These are phyloP conservation scores for Augochlorella aurata DNA, from an alignment of 2,888 invertebrate species.

Conservation along the genomic window DNA sequence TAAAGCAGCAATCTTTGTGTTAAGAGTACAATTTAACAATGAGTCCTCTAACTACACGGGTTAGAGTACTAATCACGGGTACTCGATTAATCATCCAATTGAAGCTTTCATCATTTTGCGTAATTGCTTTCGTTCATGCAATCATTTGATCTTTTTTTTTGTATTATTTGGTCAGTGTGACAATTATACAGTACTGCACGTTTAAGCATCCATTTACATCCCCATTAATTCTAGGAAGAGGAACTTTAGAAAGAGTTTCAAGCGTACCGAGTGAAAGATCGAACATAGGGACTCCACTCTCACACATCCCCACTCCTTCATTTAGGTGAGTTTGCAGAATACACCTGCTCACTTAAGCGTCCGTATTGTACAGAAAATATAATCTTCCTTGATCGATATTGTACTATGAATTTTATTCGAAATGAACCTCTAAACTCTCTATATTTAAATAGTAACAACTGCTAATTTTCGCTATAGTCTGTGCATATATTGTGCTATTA, in stretches of 20 bases:
- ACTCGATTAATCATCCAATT: neutral
- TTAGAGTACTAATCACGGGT: neutral
- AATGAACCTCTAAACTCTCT: neutral
- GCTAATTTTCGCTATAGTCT: neutral
- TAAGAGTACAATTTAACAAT: neutral
- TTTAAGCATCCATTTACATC: no score
- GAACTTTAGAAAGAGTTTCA: no score
- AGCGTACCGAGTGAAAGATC: no score
- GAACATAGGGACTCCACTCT: no score
- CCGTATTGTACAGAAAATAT: neutral
- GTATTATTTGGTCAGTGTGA: neutral
- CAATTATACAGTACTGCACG: neutral
- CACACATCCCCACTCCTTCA: no score
- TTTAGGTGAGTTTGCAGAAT: no score
- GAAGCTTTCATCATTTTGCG: neutral
- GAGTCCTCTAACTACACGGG: neutral
- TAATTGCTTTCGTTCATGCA: neutral
- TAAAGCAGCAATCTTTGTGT: conserved; percentile 1
- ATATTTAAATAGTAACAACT: neutral
- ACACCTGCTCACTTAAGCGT: no score
- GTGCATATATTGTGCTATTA: neutral
- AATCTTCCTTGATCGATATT: neutral
- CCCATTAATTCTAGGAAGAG: no score
- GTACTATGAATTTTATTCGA: neutral
- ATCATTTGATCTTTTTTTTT: neutral